Evolutionary conservation across 53 echinoderm and acorn worm genomes (phyloP), one percentile per base, ranked within the genome.

Genomic region (Arbacia lixula): DNA sequence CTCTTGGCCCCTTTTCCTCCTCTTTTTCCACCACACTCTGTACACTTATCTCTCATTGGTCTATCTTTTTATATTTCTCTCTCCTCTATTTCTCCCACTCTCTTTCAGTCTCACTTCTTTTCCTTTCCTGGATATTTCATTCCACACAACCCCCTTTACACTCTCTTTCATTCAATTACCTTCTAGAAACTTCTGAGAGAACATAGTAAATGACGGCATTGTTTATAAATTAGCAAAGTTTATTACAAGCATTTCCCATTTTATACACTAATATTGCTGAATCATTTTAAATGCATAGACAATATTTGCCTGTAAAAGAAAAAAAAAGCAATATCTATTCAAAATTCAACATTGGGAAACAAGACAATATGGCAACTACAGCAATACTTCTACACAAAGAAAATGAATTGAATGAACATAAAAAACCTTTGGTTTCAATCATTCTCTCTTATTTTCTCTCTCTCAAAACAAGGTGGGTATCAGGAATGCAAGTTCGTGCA

Each of bases 181-280:
- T n/a, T n/a, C n/a, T n/a, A n/a, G n/a, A n/a, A n/a, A n/a, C n/a
- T n/a, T n/a, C n/a, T n/a, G n/a, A n/a, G n/a, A n/a, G n/a, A n/a
- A n/a, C n/a, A n/a, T n/a, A n/a, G n/a, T n/a, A n/a, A n/a, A n/a
- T n/a, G n/a, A n/a, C n/a, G n/a, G 30, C 39, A 36, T 81, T 42
- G 62, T 63, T 81, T 81, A 81, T 81, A 81, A 81, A 81, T 81
- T 81, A 81, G 82, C 82, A 81, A 63, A 81, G 62, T 77, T 81
- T 81, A 81, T 81, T 81, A 81, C 82, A 81, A 81, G 82, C 82
- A 64, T 81, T 81, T 81, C 82, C 62, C 64, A 63, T 81, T 81
- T 81, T 61, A 61, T 81, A 81, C 82, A 81, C 82, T 81, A 81
- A 81, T 81, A 81, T 81, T 81, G 82, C 82, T 81, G 64, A 63